phyloP scores from a whole-genome alignment of 2,113 vertebrate genomes.

The Brachypteracias leptosomus region DNA sequence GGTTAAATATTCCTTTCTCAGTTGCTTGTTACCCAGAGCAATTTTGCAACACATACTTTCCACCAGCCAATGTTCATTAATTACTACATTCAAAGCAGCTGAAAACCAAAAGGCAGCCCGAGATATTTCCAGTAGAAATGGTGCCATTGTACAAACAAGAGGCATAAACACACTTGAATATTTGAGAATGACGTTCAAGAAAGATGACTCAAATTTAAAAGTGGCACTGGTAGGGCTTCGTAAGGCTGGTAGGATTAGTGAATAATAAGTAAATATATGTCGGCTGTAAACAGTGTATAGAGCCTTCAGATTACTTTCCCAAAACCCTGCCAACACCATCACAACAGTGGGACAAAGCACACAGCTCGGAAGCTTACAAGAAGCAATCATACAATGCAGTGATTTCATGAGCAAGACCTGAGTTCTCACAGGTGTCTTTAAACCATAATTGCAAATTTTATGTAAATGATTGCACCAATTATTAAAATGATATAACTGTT shows the following conservation, averaged over 20 bases:
- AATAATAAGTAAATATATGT: not conserved
- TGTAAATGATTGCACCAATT: not conserved
- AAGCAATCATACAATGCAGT: not conserved
- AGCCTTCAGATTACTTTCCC: not conserved
- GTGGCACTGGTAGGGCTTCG: not conserved
- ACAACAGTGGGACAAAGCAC: not conserved
- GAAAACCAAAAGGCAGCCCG: not conserved
- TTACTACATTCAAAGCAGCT: not conserved
- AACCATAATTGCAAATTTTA: not conserved
- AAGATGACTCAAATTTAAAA: not conserved
- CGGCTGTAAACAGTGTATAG: not conserved
- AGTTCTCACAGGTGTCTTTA: not conserved
- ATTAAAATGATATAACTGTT: not conserved
- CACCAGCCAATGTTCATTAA: not conserved
- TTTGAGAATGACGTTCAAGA: fast-evolving
- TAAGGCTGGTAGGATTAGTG: not conserved
- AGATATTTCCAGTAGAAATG: not conserved
- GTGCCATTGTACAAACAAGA: not conserved
- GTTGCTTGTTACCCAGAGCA: not conserved
- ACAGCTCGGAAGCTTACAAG: no score
- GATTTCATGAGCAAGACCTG: not conserved
- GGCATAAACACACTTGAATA: not conserved
- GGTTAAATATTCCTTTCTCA: not conserved
- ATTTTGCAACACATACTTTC: not conserved
- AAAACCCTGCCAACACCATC: no score